Conservation (phyloP, 2,113 vertebrate species). For the Lagenorhynchus albirostris region DNA sequence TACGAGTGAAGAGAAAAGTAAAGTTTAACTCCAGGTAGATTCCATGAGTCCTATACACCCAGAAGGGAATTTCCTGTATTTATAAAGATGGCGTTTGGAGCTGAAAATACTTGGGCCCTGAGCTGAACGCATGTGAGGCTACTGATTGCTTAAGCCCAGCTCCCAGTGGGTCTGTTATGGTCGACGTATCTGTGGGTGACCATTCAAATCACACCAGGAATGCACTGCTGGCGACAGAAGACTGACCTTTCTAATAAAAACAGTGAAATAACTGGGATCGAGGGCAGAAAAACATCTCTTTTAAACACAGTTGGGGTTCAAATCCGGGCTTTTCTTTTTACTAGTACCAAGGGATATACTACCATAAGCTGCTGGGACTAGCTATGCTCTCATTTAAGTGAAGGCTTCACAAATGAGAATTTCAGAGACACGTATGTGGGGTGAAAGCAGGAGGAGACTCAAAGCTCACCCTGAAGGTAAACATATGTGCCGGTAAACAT, state of each 20-base stretch:
- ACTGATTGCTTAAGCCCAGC: neutral
- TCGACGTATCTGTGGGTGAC: neutral
- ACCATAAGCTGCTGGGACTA: too few species aligned
- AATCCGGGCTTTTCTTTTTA: neutral
- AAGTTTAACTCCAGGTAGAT: neutral
- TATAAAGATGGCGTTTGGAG: neutral
- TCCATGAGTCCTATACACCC: neutral
- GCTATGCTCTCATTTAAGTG: neutral
- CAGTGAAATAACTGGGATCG: neutral
- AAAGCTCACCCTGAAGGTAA: neutral
- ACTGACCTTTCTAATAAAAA: neutral
- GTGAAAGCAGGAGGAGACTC: neutral
- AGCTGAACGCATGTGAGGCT: neutral
- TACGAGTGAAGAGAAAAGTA: neutral
- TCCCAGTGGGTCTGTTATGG: accelerated
- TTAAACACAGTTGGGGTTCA: neutral
- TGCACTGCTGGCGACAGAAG: neutral
- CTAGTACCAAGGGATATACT: neutral
- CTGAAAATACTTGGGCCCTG: neutral
- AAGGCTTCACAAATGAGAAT: neutral
- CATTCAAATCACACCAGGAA: neutral
- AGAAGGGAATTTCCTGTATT: neutral
- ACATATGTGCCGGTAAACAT: neutral
- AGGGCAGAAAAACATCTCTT: neutral
- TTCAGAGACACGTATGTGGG: neutral